A percentile compares a stretch with the other conserved stretches of the same genome.
These are phyloP conservation scores for Staurois parvus DNA, from an alignment of 2,797 vertebrate genomes.

Conservation along the genomic window DNA sequence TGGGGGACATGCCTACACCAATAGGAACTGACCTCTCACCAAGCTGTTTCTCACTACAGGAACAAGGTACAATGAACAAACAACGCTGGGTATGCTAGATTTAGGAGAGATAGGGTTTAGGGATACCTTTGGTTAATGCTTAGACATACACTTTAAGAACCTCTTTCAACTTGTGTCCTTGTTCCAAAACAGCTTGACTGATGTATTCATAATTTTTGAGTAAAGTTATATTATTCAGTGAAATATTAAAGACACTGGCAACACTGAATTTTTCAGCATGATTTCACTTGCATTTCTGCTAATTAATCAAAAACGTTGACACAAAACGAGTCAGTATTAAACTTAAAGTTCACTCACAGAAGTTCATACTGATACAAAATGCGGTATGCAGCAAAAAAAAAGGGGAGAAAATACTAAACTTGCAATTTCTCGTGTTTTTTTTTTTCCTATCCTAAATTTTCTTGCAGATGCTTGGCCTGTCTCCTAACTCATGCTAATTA, in stretches of 20 bases:
- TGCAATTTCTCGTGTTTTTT: conserved; percentile 49
- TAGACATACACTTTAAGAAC: background rate
- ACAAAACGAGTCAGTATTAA: conserved; percentile 7
- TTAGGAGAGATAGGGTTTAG: no score
- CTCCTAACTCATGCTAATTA: conserved; percentile 82
- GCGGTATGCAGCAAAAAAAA: conserved; percentile 31
- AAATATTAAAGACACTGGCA: conserved; percentile 1
- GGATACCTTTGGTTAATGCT: background rate
- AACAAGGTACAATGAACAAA: no score
- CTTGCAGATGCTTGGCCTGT: conserved; percentile 75
- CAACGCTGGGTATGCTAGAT: no score
- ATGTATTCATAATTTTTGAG: conserved; percentile 23
- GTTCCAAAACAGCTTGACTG: background rate
- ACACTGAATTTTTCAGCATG: conserved; percentile 53
- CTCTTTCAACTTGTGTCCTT: no score
- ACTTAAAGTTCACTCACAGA: conserved; percentile 26
- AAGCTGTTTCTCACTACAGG: no score
- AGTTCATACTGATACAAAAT: conserved; percentile 26
- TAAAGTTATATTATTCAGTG: conserved; percentile 31
- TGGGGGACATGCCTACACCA: no score
- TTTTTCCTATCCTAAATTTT: conserved; percentile 69
- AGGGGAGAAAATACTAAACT: conserved; percentile 43
- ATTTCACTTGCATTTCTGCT: conserved; percentile 16
- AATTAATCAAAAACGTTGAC: conserved; percentile 51
- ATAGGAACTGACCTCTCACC: no score